phyloP scores from a whole-genome alignment of 2,888 invertebrate genomes.

The Eledone cirrhosa region DNA sequence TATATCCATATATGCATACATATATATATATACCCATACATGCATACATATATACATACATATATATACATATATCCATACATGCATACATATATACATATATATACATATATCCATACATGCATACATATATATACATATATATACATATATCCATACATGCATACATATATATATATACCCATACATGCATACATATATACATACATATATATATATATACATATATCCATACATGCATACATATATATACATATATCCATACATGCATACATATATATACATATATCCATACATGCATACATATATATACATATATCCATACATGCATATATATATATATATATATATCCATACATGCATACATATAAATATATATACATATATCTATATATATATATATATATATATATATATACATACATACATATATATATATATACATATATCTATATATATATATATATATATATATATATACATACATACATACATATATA shows the following conservation, averaged over 20 bases:
- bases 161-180: background rate
- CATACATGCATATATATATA: too few relatives aligned
- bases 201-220: background rate
- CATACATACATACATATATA: too few relatives aligned
- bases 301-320: background rate
- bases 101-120: background rate
- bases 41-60: background rate
- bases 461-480: too few relatives aligned
- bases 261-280: background rate
- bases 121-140: background rate
- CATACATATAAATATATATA: too few relatives aligned
- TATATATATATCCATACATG: too few relatives aligned
- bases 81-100: too few relatives aligned
- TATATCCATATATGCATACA: background rate
- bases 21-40: background rate
- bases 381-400: too few relatives aligned
- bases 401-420: too few relatives aligned
- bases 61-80: too few relatives aligned
- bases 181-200: background rate
- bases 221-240: too few relatives aligned
- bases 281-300: background rate
- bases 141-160: background rate
- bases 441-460: too few relatives aligned
- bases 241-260: background rate
- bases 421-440: too few relatives aligned